Percentiles rank a stretch among this genome's conserved stretches.
Evolutionary conservation across 2,888 invertebrate species (phyloP).

Genomic region (Allacma fusca): DNA sequence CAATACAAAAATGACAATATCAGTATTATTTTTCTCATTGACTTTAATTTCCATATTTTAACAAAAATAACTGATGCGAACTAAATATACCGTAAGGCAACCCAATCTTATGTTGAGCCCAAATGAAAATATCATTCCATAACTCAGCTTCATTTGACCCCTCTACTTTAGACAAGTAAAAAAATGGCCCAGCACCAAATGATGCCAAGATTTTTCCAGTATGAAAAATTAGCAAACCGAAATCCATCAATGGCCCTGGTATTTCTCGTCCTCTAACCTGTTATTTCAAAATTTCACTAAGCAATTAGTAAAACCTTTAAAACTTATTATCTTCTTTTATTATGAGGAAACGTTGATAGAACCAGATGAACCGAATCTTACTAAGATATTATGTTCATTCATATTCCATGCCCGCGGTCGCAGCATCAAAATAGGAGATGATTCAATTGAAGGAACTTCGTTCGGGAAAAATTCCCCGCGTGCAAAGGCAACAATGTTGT

Average conservation of each 20-base stretch:
- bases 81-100: slow-evolving; percentile 65
- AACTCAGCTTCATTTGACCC: slow-evolving; percentile 72
- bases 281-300: too few species aligned
- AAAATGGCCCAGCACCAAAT: slow-evolving; percentile 72
- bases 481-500: slow-evolving; percentile 65
- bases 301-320: too few species aligned
- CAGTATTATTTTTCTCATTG: too few species aligned
- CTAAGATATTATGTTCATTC: slow-evolving; percentile 73
- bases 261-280: slow-evolving; percentile 71
- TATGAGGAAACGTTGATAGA: too few species aligned
- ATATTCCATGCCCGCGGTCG: slow-evolving; percentile 79
- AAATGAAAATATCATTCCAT: slow-evolving; percentile 76
- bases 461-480: slow-evolving; percentile 52
- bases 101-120: slow-evolving; percentile 69
- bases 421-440: slow-evolving; percentile 68
- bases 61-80: too few species aligned
- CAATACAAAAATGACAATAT: too few species aligned
- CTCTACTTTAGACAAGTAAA: slow-evolving; percentile 77
- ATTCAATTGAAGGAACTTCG: slow-evolving; percentile 68
- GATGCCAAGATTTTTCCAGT: slow-evolving; percentile 69
- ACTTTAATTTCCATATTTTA: not conserved
- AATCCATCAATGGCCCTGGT: slow-evolving; percentile 75
- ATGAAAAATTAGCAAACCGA: slow-evolving; percentile 74
- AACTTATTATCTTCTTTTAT: too few species aligned
- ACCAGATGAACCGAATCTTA: too few species aligned